Base-by-base conservation (phyloP, 2,797 vertebrate species). In the Ctenosaura bakeri region DNA sequence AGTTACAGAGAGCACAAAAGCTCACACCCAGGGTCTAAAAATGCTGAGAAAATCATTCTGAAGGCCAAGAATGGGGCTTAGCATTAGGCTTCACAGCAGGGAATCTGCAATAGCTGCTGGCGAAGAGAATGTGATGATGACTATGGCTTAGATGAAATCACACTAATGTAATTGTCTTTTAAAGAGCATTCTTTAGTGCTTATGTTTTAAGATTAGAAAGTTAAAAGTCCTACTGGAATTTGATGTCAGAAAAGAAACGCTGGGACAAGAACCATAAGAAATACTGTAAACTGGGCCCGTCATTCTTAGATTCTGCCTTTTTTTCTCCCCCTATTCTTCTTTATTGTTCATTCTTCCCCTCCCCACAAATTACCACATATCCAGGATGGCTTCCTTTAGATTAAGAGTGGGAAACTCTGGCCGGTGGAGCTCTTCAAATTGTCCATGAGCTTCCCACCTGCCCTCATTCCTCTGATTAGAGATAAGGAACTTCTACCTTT, bases 31-130 rank as follows among this genome's bases (percentile, higher is more conserved):
- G 66, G 35, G 42, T n/a, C 81, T 62, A 62, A 64, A 83, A 42
- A 83, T 76, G 88, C 69, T 64, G 88, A 83, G 64, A 89, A 83
- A 83, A 83, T 83, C 4, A 62, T 74, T 83, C 59, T 83, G 66
- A 89, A 89, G 83, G 88, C 88, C 81, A 89, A 62, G 69, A 77
- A 46, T 76, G 50, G 24, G 71, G 56, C 73, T 83, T 88, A 82
- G 87, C 50, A 35, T 73, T 54, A 69, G 71, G 56, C 54, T 56
- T 76, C 88, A n/a, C 52, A 83, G 71, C 71, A 83, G 69, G 88
- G 69, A 76, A 38, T 26, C n/a, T 78, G 46, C 76, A 78, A 69
- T 79, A 85, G 83, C 76, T 59, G n/a, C 62, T 85, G 76, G 74
- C 83, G 64, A 78, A 90, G 62, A 77, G 52, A 79, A 90, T 78